Percentiles rank a stretch among this genome's conserved stretches.
phyloP scores from a whole-genome alignment of 2,113 vertebrate genomes.

The Seriola rivoliana region DNA sequence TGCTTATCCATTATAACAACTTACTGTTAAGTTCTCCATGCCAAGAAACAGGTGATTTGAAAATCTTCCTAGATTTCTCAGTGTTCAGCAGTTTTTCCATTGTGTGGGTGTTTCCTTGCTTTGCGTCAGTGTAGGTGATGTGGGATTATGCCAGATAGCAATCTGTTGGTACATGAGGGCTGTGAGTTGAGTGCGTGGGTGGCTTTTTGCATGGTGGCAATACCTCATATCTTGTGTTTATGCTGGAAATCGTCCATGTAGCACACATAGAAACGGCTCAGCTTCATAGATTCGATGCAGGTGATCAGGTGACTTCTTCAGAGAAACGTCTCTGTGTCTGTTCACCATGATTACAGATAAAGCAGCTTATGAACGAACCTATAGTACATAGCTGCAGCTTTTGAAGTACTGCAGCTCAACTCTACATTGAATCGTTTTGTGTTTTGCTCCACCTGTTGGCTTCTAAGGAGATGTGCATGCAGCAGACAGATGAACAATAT shows the following conservation, averaged over 20 bases:
- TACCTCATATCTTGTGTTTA: constrained; percentile 69
- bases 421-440: constrained; percentile 4
- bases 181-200: constrained; percentile 76
- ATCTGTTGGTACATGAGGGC: constrained; percentile 82
- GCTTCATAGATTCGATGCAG: constrained; percentile 22
- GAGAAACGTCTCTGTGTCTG: background rate
- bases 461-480: constrained; percentile 36
- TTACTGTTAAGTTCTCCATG: constrained; percentile 14
- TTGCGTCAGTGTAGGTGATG: constrained; percentile 68
- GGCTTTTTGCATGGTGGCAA: constrained; percentile 76
- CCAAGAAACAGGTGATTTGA: constrained; percentile 34
- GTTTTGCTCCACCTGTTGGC: constrained; percentile 69
- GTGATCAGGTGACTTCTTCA: constrained; percentile 25
- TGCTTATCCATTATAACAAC: background rate
- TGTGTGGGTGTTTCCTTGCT: constrained; percentile 66
- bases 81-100: constrained; percentile 41
- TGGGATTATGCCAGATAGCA: constrained; percentile 79
- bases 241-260: constrained; percentile 54
- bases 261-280: constrained; percentile 7
- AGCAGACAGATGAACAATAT: background rate
- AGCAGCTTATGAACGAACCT: constrained; percentile 13
- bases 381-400: constrained; percentile 11
- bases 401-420: constrained; percentile 23
- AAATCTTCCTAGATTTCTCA: constrained; percentile 48
- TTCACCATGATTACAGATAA: constrained; percentile 24